Evolutionary conservation across 1,140 invertebrate species (phyloP), one percentile per base, ranked within the genome.

Genomic region (Popillia japonica): DNA sequence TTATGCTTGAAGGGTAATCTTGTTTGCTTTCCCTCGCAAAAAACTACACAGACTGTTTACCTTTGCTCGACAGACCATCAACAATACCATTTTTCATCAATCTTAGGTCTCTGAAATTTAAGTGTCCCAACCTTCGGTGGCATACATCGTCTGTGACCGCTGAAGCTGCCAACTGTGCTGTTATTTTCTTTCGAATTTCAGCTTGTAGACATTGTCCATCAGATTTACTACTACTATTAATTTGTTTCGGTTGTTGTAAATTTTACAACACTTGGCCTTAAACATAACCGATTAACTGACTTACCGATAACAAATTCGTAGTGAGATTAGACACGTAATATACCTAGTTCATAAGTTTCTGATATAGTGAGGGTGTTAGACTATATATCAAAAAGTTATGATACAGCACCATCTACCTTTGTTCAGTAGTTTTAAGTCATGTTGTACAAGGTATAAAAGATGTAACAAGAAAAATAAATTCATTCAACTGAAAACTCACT

Each of bases 281-380:
- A 84, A 84, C 83, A 82, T 44, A 74, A 78, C 83, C 77, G 27
- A 84, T 83, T 48, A 81, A 61, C 79, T 82, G 82, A 22, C 20
- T 27, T 8, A 77, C 76, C 10, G 61, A 77, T n/a, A 77, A 40
- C 17, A 75, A 20, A 75, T 75, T 75, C 3, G 73, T 75, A 8
- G 73, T 41, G 4, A 75, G 17, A 6, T 72, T 22, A 34, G 42
- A 44, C 11, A 78, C 72, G 73, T 64, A 79, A 6, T 48, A 27
- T 20, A 55, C 79, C 20, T 80, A 27, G 4, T 40, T 59, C 22
- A 80, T 40, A n/a, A n/a, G n/a, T n/a, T n/a, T n/a, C n/a, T n/a
- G n/a, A n/a, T n/a, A n/a, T n/a, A n/a, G n/a, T n/a, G n/a, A n/a
- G n/a, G n/a, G n/a, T n/a, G n/a, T n/a, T n/a, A n/a, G n/a, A n/a